Evolutionary conservation across 2,888 invertebrate genomes (phyloP), one percentile per base, ranked within the genome.

Genomic region (Lochmaea capreae): DNA sequence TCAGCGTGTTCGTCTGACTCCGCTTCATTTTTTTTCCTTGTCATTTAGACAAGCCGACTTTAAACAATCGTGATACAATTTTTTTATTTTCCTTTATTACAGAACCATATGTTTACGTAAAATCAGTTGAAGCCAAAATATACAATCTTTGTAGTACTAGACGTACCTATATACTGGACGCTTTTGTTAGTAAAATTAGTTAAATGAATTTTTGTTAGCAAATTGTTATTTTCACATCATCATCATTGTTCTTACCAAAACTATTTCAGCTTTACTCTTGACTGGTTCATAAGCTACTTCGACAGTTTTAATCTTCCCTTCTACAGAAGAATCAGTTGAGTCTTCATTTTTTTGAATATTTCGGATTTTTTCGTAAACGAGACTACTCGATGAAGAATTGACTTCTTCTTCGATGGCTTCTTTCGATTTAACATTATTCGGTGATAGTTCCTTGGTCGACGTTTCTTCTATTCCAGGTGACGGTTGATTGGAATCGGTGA

Each of bases 291-390:
- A 84, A 42, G 81, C 81, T 26, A 85, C 85, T 76, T 85, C 85
- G n/a, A 85, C 82, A n/a, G 84, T 85, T 78, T 86, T 85, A 69
- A 84, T 84, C 83, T 83, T 83, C 6, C 85, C 65, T 76, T 83
- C 81, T 67, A 73, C 71, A 63, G 75, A 69, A 61, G 26, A 33
- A 33, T 78, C 74, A 0, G 75, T 42, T 2, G 14, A 9, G 5
- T 39, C 46, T 10, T 43, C 65, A 16, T 65, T 26, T 52, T 18
- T 49, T 65, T 11, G 22, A 14, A 70, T 26, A 12, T 52, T 72
- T n/a, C 59, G 68, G 33, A 78, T 74, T 72, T 72, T 78, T 65
- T 79, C 78, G 66, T 78, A 77, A 52, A 77, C 73, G 43, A 73
- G 75, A 66, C 72, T 72, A 58, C 70, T 69, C 14, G 72, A 61